Conservation (phyloP, 2,113 vertebrate species). For the Chaenogobius annularis region DNA sequence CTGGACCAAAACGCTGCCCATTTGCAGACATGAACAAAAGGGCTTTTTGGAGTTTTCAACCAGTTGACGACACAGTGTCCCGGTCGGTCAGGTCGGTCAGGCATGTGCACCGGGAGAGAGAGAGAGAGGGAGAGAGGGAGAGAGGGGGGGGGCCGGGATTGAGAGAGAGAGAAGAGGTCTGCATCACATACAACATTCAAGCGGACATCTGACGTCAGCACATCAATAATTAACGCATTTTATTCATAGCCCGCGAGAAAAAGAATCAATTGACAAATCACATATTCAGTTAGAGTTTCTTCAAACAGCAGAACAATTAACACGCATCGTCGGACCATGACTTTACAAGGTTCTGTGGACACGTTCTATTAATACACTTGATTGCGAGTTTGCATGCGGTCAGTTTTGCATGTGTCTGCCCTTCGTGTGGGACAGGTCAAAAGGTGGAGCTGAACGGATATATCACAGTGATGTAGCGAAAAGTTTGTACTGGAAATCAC, state of each 20-base stretch:
- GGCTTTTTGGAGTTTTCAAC: slow-evolving; percentile 24
- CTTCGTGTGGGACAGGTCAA: slow-evolving; percentile 34
- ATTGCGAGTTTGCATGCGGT: slow-evolving; percentile 32
- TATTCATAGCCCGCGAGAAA: slow-evolving; percentile 82
- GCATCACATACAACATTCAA: slow-evolving; percentile 81
- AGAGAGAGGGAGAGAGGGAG: slow-evolving; percentile 11
- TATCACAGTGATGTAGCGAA: slow-evolving; percentile 25
- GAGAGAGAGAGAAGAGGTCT: slow-evolving; percentile 73
- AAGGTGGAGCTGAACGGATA: slow-evolving; percentile 26
- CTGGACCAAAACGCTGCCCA: neutral
- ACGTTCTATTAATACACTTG: slow-evolving; percentile 64
- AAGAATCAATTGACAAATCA: slow-evolving; percentile 84
- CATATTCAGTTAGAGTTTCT: slow-evolving; percentile 83
- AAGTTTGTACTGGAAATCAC: slow-evolving; percentile 6
- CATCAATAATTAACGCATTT: slow-evolving; percentile 84
- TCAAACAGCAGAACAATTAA: slow-evolving; percentile 77
- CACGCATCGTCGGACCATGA: slow-evolving; percentile 61
- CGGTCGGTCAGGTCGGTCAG: slow-evolving; percentile 53
- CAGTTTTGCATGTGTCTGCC: slow-evolving; percentile 8
- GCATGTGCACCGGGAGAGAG: neutral
- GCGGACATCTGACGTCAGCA: slow-evolving; percentile 79
- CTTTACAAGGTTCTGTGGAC: slow-evolving; percentile 44
- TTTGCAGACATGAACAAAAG: slow-evolving; percentile 20
- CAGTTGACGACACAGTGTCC: slow-evolving; percentile 52
- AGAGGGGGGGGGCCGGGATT: slow-evolving; percentile 24